Percentiles rank a stretch among this genome's conserved stretches.
Evolutionary conservation across 2,113 vertebrate genomes (phyloP).

Genomic region (Ptilorrhoa leucosticta): DNA sequence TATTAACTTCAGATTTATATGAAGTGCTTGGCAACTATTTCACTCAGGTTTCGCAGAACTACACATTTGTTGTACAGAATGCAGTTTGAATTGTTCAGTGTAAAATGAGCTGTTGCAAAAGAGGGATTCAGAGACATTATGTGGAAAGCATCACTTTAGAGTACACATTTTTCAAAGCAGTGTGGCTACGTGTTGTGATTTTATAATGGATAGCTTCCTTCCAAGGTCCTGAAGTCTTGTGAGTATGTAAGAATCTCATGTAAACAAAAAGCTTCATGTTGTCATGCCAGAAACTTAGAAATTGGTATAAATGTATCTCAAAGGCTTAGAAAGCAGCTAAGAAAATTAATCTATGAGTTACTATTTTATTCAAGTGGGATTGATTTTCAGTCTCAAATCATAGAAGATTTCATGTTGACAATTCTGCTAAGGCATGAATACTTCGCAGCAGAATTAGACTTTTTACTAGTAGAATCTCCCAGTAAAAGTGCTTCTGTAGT

Average conservation of each 20-base stretch:
- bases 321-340: background rate
- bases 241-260: background rate
- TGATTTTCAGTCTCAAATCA: background rate
- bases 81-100: background rate
- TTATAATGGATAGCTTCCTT: background rate
- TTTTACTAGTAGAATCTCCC: background rate
- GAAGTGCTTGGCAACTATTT: background rate
- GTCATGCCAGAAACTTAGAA: background rate
- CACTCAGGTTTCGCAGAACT: background rate
- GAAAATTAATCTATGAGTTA: background rate
- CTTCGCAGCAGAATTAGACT: background rate
- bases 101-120: background rate
- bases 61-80: background rate
- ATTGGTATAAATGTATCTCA: background rate
- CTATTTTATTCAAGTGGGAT: slow-evolving; percentile 11
- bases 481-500: background rate
- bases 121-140: background rate
- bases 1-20: background rate
- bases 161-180: background rate
- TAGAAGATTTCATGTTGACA: background rate
- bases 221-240: background rate
- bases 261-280: background rate
- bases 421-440: background rate
- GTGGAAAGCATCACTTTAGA: background rate
- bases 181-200: background rate